Percentiles rank a stretch among this genome's conserved stretches.
Conservation (phyloP, 2,113 vertebrate species). For the Cyanistes caeruleus region DNA sequence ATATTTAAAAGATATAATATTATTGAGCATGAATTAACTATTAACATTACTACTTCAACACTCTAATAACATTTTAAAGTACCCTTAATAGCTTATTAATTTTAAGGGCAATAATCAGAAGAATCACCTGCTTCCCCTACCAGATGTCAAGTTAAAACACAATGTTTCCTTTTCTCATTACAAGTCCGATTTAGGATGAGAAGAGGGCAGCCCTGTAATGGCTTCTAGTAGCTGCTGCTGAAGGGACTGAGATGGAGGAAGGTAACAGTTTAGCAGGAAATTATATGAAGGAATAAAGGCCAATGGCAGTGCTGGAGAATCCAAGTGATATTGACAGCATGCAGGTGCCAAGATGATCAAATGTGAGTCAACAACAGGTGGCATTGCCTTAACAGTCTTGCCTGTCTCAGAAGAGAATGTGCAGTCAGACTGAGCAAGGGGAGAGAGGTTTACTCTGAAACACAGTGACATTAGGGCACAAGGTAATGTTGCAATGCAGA, state of each 20-base stretch:
- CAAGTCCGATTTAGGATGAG: not conserved
- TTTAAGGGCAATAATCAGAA: slow-evolving; percentile 17
- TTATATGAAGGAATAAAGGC: not conserved
- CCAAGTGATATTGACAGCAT: not conserved
- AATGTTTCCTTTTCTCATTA: not conserved
- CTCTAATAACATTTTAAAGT: slow-evolving; percentile 7
- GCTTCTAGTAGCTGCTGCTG: not conserved
- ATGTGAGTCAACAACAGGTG: not conserved
- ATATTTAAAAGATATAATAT: not conserved
- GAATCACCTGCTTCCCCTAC: not conserved
- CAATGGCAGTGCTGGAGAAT: not conserved
- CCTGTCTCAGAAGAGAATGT: not conserved
- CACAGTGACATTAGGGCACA: not conserved
- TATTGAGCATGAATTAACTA: not conserved
- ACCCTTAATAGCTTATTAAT: slow-evolving; percentile 6
- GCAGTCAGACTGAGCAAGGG: not conserved
- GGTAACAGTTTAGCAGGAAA: not conserved
- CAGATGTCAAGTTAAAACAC: not conserved
- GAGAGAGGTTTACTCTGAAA: not conserved
- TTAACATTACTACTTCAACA: not conserved
- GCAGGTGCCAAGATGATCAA: not conserved
- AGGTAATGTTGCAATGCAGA: not conserved
- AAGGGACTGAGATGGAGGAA: not conserved
- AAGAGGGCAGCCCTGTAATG: not conserved
- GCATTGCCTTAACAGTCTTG: not conserved